phyloP scores from a whole-genome alignment of 2,888 invertebrate species.

The Poecilus cupreus region DNA sequence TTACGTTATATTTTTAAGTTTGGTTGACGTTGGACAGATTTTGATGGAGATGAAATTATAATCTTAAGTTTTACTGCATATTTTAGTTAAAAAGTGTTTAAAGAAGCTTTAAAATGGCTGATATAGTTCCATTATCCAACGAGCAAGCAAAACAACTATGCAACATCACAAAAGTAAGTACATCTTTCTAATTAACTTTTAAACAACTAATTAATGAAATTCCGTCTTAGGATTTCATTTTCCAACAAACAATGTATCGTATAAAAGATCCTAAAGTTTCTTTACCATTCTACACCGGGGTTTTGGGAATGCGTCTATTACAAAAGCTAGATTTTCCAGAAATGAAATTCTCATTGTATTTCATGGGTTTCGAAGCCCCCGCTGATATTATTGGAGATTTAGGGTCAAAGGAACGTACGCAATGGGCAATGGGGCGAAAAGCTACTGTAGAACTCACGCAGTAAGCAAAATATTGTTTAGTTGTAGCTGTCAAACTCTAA shows the following conservation, averaged over 20 bases:
- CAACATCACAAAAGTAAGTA: too few species aligned
- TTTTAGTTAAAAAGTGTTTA: neutral
- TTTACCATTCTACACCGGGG: constrained; percentile 92
- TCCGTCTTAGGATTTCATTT: constrained; percentile 93
- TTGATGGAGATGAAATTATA: too few species aligned
- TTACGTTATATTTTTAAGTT: too few species aligned
- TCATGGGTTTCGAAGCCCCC: constrained; percentile 90
- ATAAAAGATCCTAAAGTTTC: constrained; percentile 93
- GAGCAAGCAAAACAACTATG: constrained; percentile 83
- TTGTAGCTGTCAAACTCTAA: constrained; percentile 53
- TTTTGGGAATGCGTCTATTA: constrained; percentile 92
- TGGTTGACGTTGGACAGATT: too few species aligned
- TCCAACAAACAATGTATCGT: constrained; percentile 98
- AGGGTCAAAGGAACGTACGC: constrained; percentile 76
- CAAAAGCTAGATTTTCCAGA: constrained; percentile 91
- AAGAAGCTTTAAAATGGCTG: constrained; percentile 72
- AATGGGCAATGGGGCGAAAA: constrained; percentile 88
- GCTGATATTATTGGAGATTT: constrained; percentile 84
- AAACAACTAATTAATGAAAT: too few species aligned
- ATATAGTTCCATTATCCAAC: constrained; percentile 78
- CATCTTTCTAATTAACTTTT: too few species aligned
- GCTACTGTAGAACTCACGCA: constrained; percentile 95
- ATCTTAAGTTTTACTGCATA: too few species aligned
- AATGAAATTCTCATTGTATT: constrained; percentile 93
- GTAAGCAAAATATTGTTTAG: constrained; percentile 75